Evolutionary conservation across 2,888 invertebrate genomes (phyloP).

Genomic region (Dryomyza anilis): DNA sequence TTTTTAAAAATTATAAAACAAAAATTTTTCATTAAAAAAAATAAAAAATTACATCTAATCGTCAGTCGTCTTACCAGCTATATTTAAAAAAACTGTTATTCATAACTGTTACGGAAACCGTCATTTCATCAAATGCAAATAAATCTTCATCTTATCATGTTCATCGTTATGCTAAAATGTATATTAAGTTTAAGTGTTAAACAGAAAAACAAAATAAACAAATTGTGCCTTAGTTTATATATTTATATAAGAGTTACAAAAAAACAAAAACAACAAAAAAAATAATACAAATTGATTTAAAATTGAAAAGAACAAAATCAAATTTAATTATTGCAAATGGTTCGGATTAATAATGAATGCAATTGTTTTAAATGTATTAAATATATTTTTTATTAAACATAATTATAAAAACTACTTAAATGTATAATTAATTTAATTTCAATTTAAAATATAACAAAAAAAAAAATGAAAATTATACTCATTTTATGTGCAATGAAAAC

Average conservation of each 20-base stretch:
- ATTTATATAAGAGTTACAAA: constrained; percentile 1
- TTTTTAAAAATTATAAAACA: too few relatives aligned
- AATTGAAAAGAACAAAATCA: neutral
- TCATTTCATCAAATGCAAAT: constrained; percentile 2
- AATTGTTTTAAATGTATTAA: constrained; percentile 1
- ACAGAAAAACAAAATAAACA: constrained; percentile 8
- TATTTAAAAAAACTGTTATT: too few relatives aligned
- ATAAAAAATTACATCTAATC: too few relatives aligned
- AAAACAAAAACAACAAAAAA: neutral
- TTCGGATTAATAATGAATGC: neutral
- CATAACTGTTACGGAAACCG: too few relatives aligned
- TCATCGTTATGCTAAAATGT: neutral
- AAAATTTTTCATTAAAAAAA: too few relatives aligned
- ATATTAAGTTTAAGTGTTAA: constrained; percentile 12
- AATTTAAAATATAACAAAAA: neutral
- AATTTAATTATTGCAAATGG: neutral
- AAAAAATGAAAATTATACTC: constrained; percentile 19
- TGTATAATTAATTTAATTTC: neutral
- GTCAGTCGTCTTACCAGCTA: too few relatives aligned
- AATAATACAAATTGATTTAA: neutral
- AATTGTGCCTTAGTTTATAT: constrained; percentile 21
- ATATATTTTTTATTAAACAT: too few relatives aligned
- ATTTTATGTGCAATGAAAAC: constrained; percentile 26
- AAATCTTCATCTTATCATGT: constrained; percentile 2
- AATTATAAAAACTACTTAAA: neutral